Evolutionary conservation across 2,888 invertebrate genomes (phyloP), one percentile per base, ranked within the genome.

Genomic region (Linnaemya tessellans): DNA sequence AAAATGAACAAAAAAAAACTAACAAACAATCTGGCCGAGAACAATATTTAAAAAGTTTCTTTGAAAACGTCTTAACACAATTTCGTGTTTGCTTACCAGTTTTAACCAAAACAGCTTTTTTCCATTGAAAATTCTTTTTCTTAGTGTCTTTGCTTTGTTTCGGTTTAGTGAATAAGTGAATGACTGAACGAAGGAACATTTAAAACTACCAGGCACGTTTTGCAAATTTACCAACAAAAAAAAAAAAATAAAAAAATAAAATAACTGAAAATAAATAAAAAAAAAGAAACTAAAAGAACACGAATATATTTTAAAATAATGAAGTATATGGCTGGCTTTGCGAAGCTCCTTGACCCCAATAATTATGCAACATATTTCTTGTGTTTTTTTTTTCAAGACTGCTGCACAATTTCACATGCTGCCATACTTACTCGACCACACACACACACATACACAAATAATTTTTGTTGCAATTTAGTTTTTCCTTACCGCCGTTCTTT

Each of bases 341-440:
- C 18, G n/a, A 62, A 60, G 60, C 85, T 85, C 85, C 85, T 85
- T 85, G 85, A 85, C 85, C 85, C 79, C 82, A 85, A 82, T 85
- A 82, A 83, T 83, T 85, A 82, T 79, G 85, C 82, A 85, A 85
- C 60, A 38, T 62, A 78, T 75, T 78, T 56, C 30, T 30, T 62
- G 18, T 43, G 0, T 30, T 62, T 58, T 46, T 58, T 46, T 46
- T 7, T 65, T 58, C 8, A 73, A 80, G 65, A 73, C 65, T 73
- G 54, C 64, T 80, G 60, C 67, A 68, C 49, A 74, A 68, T 74
- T 80, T 46, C 46, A 46, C 38, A 38, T 30, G 30, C 30, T 30
- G 30, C 30, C 38, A 38, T 11, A 38, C 38, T 38, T 1, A 10
- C 38, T 3, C 38, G 1, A 38, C 3, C 38, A 38, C 38, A 38